These are phyloP conservation scores for Eupsittula cactorum DNA, from an alignment of 2,113 vertebrate species.

Conservation along the genomic window DNA sequence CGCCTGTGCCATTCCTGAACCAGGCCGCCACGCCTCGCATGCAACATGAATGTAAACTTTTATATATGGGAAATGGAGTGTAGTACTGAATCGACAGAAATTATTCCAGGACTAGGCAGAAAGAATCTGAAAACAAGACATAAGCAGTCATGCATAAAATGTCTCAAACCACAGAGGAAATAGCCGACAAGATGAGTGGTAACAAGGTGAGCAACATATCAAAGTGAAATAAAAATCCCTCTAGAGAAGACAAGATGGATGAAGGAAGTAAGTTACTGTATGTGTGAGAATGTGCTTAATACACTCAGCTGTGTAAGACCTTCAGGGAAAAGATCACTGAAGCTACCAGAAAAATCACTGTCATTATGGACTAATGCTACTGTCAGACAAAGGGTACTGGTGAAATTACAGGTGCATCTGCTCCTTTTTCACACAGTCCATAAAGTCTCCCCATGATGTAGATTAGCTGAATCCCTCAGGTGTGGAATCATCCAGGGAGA, in stretches of 20 bases:
- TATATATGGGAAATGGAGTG: slow-evolving; percentile 29
- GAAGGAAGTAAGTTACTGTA: neutral
- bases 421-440: neutral
- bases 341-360: slow-evolving; percentile 39
- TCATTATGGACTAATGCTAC: slow-evolving; percentile 35
- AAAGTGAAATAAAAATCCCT: slow-evolving; percentile 39
- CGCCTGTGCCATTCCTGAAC: no score
- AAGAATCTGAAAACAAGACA: slow-evolving; percentile 61
- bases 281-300: slow-evolving; percentile 55
- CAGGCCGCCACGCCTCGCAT: no score
- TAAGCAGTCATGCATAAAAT: slow-evolving; percentile 63
- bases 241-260: slow-evolving; percentile 49
- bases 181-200: slow-evolving; percentile 42
- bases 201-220: slow-evolving; percentile 64
- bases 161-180: slow-evolving; percentile 65
- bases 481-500: neutral
- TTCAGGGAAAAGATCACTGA: slow-evolving; percentile 37
- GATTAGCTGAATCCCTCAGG: neutral
- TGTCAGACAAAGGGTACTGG: neutral
- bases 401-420: slow-evolving; percentile 9
- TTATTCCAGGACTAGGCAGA: slow-evolving; percentile 32
- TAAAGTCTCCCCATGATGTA: neutral
- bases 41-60: neutral
- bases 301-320: slow-evolving; percentile 19
- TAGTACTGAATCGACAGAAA: neutral